These are phyloP conservation scores for Stramonita haemastoma DNA, from an alignment of 2,888 invertebrate genomes.

Conservation along the genomic window DNA sequence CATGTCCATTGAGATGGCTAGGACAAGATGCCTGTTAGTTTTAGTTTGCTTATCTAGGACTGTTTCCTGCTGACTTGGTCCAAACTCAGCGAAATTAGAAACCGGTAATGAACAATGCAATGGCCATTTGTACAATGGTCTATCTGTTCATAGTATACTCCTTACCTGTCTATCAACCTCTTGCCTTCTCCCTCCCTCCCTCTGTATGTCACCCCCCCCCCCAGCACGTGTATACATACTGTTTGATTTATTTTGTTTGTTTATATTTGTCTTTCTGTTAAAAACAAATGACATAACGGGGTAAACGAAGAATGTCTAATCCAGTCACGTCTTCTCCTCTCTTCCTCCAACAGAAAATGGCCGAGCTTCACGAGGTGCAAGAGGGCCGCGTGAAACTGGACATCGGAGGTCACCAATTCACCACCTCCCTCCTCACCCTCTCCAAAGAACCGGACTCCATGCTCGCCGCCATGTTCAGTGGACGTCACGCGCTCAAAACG, in stretches of 20 bases:
- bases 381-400: slow-evolving; percentile 71
- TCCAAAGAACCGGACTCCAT: slow-evolving; percentile 68
- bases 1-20: too few species aligned
- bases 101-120: too few species aligned
- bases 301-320: neutral
- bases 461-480: slow-evolving; percentile 72
- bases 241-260: neutral
- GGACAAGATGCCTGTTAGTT: too few species aligned
- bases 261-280: neutral
- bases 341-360: slow-evolving; percentile 63
- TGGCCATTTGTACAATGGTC: too few species aligned
- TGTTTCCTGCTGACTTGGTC: too few species aligned
- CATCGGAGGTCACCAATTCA: slow-evolving; percentile 70
- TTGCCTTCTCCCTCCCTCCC: too few species aligned
- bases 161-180: neutral
- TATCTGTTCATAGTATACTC: too few species aligned
- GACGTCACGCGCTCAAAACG: slow-evolving; percentile 66
- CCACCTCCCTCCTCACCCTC: slow-evolving; percentile 69
- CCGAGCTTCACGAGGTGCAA: slow-evolving; percentile 68
- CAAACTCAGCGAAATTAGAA: too few species aligned
- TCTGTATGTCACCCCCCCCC: neutral
- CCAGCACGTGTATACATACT: neutral
- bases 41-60: too few species aligned
- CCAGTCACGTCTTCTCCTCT: neutral
- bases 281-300: neutral